Evolutionary conservation across 2,113 vertebrate genomes (phyloP), one percentile per base, ranked within the genome.

Genomic region (Spea bombifrons): DNA sequence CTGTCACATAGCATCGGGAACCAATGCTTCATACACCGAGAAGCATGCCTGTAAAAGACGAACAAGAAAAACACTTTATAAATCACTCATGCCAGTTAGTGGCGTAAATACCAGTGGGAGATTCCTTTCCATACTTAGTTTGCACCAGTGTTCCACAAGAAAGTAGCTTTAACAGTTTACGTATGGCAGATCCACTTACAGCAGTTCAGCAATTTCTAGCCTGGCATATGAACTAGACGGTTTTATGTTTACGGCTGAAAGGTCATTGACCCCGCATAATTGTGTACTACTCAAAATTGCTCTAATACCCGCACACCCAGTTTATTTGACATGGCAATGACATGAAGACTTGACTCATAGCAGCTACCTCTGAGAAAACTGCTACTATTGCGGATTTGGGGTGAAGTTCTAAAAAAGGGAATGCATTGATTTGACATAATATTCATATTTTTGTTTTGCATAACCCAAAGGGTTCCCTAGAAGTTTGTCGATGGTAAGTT

Each of bases 241-340:
- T 73, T 80, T 80, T 15, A 59, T 57, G 63, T 68, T 53, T 59
- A 61, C 45, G 9, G 65, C 17, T 0, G 8, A 61, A 17, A 80
- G 78, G 71, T 80, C 17, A 74, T 61, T 80, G 64, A 80, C 71
- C 71, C 55, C 71, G 55, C 49, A 57, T n/a, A 59, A 63, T 71
- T 57, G n/a, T 66, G 59, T 46, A 16, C 48, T 16, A n/a, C 52
- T 61, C n/a, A 4, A 57, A 30, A 67, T 67, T 45, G 12, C 49
- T 66, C 12, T 55, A 66, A 72, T n/a, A 48, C 49, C 43, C 48
- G 43, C 49, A 53, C 44, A 72, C 59, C 45, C 5, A 8, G 6
- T 16, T 7, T 4, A 17, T 16, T 8, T 69, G n/a, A 49, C 7
- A 69, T 5, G 46, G 49, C 5, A 6, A n/a, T 69, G 47, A 49